Evolutionary conservation across 2,797 vertebrate species (phyloP).

Genomic region (Chaetodon trifasciatus): DNA sequence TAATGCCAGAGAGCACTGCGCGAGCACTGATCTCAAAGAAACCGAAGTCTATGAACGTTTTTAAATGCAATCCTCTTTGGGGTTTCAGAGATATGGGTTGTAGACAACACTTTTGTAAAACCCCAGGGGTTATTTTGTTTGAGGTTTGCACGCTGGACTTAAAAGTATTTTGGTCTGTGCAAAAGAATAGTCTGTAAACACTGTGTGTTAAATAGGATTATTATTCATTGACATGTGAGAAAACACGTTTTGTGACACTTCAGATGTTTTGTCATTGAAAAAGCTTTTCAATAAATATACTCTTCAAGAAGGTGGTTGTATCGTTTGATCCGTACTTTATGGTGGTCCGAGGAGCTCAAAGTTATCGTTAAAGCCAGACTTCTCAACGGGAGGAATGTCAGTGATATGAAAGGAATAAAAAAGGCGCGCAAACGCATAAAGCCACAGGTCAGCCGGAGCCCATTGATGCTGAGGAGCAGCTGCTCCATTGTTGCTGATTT

Average conservation of each 20-base stretch:
- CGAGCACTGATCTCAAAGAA: conserved; percentile 78
- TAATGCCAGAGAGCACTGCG: conserved; percentile 45
- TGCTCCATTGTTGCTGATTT: conserved; percentile 77
- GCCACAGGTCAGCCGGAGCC: conserved; percentile 59
- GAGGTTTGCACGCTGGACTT: conserved; percentile 88
- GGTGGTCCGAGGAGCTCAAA: background rate
- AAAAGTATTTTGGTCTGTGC: conserved; percentile 87
- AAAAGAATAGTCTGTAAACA: conserved; percentile 87
- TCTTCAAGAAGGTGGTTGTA: conserved; percentile 6
- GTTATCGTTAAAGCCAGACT: background rate
- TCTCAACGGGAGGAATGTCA: conserved; percentile 10
- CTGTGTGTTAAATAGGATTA: conserved; percentile 83
- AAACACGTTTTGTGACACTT: conserved; percentile 38
- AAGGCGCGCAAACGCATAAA: conserved; percentile 71
- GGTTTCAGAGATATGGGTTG: conserved; percentile 85
- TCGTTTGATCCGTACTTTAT: conserved; percentile 40
- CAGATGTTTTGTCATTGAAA: conserved; percentile 41
- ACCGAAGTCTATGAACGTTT: conserved; percentile 71
- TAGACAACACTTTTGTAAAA: conserved; percentile 88
- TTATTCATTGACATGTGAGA: conserved; percentile 39
- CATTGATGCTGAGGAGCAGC: conserved; percentile 75
- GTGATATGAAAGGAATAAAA: conserved; percentile 30
- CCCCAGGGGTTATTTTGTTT: conserved; percentile 87
- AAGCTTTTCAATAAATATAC: conserved; percentile 70
- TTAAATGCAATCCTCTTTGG: conserved; percentile 86